These are phyloP conservation scores for Papilio aristodemus DNA, from an alignment of 1,140 invertebrate species.

Conservation along the genomic window DNA sequence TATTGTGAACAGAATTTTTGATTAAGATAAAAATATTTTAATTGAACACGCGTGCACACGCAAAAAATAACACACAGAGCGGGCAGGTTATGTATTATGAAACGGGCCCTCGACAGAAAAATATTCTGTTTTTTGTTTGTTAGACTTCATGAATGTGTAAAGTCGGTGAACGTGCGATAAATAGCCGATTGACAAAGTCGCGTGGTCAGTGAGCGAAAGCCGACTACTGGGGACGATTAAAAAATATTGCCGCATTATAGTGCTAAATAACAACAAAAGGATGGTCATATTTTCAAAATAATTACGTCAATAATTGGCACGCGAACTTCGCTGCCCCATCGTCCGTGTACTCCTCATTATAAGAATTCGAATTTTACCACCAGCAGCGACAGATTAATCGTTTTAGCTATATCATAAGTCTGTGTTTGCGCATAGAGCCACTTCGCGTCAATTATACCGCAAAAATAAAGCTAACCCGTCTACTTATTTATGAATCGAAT, in stretches of 20 bases:
- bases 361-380: slow-evolving; percentile 70
- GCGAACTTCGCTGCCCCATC: slow-evolving; percentile 56
- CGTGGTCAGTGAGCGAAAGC: slow-evolving; percentile 53
- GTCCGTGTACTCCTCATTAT: slow-evolving; percentile 66
- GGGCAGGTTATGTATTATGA: slow-evolving; percentile 34
- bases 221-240: slow-evolving; percentile 55
- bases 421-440: slow-evolving; percentile 58
- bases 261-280: slow-evolving; percentile 73
- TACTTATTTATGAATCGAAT: slow-evolving; percentile 56
- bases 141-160: slow-evolving; percentile 49
- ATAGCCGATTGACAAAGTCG: slow-evolving; percentile 66
- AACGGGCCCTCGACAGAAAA: slow-evolving; percentile 19
- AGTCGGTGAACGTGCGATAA: slow-evolving; percentile 50
- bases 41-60: slow-evolving; percentile 18
- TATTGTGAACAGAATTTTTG: slow-evolving; percentile 23
- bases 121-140: slow-evolving; percentile 40
- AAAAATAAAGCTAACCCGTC: slow-evolving; percentile 71
- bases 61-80: slow-evolving; percentile 24
- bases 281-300: slow-evolving; percentile 76
- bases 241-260: slow-evolving; percentile 65
- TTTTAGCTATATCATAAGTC: slow-evolving; percentile 76
- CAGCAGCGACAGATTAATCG: slow-evolving; percentile 76
- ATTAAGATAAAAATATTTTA: slow-evolving; percentile 28
- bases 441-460: slow-evolving; percentile 70
- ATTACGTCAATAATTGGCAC: slow-evolving; percentile 79